These are phyloP conservation scores for Hydropsyche tenuis DNA, from an alignment of 1,140 invertebrate genomes.

Conservation along the genomic window DNA sequence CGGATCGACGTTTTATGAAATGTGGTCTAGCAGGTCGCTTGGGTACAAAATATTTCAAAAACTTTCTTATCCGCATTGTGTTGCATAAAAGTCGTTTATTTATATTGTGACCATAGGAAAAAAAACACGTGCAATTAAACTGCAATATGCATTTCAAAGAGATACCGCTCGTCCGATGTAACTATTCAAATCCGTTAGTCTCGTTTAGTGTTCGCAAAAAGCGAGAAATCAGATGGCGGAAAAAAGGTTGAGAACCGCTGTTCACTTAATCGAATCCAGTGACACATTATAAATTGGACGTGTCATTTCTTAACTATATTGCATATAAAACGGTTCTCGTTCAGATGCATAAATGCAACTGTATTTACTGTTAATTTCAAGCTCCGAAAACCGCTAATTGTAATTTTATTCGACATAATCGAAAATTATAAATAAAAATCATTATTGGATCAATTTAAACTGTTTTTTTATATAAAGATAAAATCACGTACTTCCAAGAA, in stretches of 20 bases:
- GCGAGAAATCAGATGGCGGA: background rate
- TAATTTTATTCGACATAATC: too few relatives aligned
- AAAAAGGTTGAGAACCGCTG: slow-evolving; percentile 3
- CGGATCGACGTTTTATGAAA: slow-evolving; percentile 2
- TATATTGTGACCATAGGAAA: background rate
- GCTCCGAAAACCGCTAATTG: too few relatives aligned
- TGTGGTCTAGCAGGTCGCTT: background rate
- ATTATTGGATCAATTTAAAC: too few relatives aligned
- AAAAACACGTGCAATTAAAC: too few relatives aligned
- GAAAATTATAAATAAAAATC: too few relatives aligned
- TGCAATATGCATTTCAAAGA: too few relatives aligned
- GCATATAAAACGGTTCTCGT: too few relatives aligned
- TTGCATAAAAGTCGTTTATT: background rate
- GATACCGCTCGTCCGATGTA: too few relatives aligned
- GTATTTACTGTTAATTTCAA: too few relatives aligned
- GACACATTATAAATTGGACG: slow-evolving; percentile 6
- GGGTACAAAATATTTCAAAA: background rate
- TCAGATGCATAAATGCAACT: background rate
- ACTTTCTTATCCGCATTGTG: slow-evolving; percentile 16
- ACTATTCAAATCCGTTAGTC: too few relatives aligned
- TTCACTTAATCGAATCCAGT: slow-evolving; percentile 5
- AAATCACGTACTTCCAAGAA: too few relatives aligned
- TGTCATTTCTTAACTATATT: background rate
- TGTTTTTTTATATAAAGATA: too few relatives aligned
- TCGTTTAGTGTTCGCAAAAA: background rate